phyloP scores from a whole-genome alignment of 2,113 vertebrate genomes.

The Rhinogobius similis region DNA sequence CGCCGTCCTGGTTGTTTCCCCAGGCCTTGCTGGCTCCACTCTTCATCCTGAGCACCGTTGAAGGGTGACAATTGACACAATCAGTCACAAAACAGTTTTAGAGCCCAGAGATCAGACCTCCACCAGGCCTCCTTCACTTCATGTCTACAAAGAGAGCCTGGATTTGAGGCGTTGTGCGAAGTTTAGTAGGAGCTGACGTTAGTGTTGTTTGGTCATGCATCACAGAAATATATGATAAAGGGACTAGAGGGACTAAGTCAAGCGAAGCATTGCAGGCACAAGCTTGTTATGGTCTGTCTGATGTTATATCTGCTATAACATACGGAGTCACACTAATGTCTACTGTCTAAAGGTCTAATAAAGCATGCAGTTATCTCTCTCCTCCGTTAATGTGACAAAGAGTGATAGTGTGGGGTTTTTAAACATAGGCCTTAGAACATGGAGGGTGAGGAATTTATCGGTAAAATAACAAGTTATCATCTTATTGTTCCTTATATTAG shows the following conservation, averaged over 20 bases:
- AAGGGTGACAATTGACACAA: constrained; percentile 72
- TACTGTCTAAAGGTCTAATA: constrained; percentile 13
- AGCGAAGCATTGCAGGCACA: constrained; percentile 75
- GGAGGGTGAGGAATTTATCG: background rate
- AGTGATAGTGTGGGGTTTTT: background rate
- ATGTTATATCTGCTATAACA: constrained; percentile 83
- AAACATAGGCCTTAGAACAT: background rate
- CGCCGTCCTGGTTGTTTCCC: constrained; percentile 99
- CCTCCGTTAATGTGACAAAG: background rate
- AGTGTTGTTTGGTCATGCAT: constrained; percentile 71
- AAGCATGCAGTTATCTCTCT: constrained; percentile 30
- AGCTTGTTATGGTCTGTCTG: constrained; percentile 52
- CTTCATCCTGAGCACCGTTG: constrained; percentile 88
- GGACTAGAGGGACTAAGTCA: constrained; percentile 65
- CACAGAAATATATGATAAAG: constrained; percentile 65
- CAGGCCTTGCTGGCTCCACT: constrained; percentile 96
- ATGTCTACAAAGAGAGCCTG: constrained; percentile 51
- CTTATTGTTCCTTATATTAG: too few species aligned
- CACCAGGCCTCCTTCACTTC: constrained; percentile 43
- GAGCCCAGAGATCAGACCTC: constrained; percentile 19
- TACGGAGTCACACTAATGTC: constrained; percentile 74
- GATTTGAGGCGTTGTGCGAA: constrained; percentile 41
- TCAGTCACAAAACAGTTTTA: constrained; percentile 47
- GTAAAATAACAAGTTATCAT: too few species aligned
- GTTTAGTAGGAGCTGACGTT: constrained; percentile 47